Evolutionary conservation across 2,888 invertebrate genomes (phyloP).

Genomic region (Ophioninae sp.): DNA sequence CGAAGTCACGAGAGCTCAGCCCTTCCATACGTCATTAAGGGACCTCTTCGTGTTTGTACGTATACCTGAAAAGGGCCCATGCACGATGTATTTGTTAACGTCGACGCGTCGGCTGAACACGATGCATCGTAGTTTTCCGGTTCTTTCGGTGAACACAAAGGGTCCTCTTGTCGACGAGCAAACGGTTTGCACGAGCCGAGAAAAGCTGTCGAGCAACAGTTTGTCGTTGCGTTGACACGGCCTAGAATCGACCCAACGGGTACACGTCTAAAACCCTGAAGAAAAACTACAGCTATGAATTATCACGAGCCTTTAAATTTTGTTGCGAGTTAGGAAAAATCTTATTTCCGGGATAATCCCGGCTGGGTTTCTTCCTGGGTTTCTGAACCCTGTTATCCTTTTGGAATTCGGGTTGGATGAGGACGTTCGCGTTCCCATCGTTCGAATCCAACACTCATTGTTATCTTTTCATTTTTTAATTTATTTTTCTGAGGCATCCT

Average conservation of each 20-base stretch:
- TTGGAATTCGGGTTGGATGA: too few relatives aligned
- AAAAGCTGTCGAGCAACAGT: constrained; percentile 59
- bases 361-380: too few relatives aligned
- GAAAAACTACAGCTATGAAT: constrained; percentile 6
- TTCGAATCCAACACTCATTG: too few relatives aligned
- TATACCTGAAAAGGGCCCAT: background rate
- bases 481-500: too few relatives aligned
- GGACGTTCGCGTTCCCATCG: too few relatives aligned
- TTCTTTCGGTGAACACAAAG: constrained; percentile 40
- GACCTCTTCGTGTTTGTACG: background rate
- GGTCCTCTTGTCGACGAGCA: constrained; percentile 37
- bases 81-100: constrained; percentile 25
- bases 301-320: background rate
- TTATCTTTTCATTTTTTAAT: too few relatives aligned
- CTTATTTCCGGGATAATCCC: too few relatives aligned
- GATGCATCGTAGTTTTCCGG: constrained; percentile 37
- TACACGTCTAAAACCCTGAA: constrained; percentile 11
- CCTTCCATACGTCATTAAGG: constrained; percentile 1
- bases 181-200: constrained; percentile 33
- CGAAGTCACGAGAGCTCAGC: background rate
- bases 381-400: too few relatives aligned
- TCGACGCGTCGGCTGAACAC: constrained; percentile 34
- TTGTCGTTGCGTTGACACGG: constrained; percentile 40
- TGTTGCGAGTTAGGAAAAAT: background rate
- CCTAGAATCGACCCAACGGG: constrained; percentile 8